Percentiles rank a stretch among this genome's conserved stretches.
These are phyloP conservation scores for Drosophila lacteicornis DNA, from an alignment of 1,140 invertebrate genomes.

Conservation along the genomic window DNA sequence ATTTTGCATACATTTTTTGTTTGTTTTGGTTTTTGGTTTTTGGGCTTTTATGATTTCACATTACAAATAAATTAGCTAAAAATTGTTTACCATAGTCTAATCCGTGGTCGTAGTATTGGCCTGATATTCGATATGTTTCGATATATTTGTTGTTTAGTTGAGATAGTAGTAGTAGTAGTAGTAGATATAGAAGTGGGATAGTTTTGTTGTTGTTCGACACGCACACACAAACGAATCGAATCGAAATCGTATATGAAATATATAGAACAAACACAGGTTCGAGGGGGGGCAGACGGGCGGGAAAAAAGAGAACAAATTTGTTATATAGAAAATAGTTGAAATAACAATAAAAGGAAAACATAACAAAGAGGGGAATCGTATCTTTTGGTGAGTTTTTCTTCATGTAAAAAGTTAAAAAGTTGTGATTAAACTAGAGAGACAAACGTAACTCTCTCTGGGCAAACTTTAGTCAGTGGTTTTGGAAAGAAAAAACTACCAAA, in stretches of 20 bases:
- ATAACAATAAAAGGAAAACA: slow-evolving; percentile 37
- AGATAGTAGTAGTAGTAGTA: slow-evolving; percentile 58
- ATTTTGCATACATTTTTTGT: slow-evolving; percentile 30
- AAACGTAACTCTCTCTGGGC: slow-evolving; percentile 18
- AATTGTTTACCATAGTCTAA: slow-evolving; percentile 94
- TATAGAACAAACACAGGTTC: slow-evolving; percentile 49
- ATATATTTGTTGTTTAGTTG: slow-evolving; percentile 41
- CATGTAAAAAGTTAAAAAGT: slow-evolving; percentile 13
- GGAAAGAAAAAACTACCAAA: slow-evolving; percentile 29
- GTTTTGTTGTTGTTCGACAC: slow-evolving; percentile 51
- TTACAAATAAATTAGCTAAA: slow-evolving; percentile 80
- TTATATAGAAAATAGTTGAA: slow-evolving; percentile 48
- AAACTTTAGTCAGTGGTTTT: slow-evolving; percentile 26
- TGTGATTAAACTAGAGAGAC: slow-evolving; percentile 34
- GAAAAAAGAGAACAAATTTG: slow-evolving; percentile 46
- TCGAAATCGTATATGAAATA: slow-evolving; percentile 50
- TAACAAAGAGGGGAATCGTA: slow-evolving; percentile 2
- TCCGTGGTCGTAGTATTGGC: slow-evolving; percentile 94
- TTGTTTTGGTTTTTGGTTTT: slow-evolving; percentile 20
- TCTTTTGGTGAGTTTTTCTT: slow-evolving; percentile 48
- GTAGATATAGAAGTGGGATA: slow-evolving; percentile 44
- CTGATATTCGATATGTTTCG: slow-evolving; percentile 84
- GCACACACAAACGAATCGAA: slow-evolving; percentile 63
- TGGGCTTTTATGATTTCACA: slow-evolving; percentile 54
- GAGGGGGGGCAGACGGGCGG: slow-evolving; percentile 19